These are phyloP conservation scores for Miniopterus natalensis DNA, from an alignment of 2,113 vertebrate genomes.

Conservation along the genomic window DNA sequence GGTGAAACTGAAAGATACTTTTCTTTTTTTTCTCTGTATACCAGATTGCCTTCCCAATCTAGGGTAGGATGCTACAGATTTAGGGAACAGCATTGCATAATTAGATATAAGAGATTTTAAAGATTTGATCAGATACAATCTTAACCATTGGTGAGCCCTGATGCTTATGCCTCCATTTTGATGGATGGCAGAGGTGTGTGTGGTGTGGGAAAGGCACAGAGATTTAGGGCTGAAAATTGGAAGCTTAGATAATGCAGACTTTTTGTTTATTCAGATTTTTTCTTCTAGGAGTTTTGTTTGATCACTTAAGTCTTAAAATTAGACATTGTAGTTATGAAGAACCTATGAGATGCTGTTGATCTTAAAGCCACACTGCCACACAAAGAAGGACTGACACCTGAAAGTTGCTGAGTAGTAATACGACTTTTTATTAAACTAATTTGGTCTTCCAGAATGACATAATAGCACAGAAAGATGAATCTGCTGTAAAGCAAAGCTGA, in stretches of 20 bases:
- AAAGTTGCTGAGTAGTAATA: neutral
- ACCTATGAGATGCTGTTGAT: constrained; percentile 15
- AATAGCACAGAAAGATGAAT: neutral
- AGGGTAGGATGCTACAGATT: constrained; percentile 40
- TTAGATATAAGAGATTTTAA: constrained; percentile 6
- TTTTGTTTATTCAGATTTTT: constrained; percentile 17
- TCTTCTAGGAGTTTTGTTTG: constrained; percentile 29
- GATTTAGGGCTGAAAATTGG: neutral
- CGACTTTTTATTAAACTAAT: constrained; percentile 27
- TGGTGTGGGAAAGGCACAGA: neutral
- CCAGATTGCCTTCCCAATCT: constrained; percentile 46
- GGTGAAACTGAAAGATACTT: constrained; percentile 19
- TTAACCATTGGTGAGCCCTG: neutral
- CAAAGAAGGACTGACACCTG: neutral
- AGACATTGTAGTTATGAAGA: neutral
- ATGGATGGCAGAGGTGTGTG: neutral
- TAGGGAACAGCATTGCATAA: constrained; percentile 42
- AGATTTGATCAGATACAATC: neutral
- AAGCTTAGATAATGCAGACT: constrained; percentile 15
- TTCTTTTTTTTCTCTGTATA: constrained; percentile 42
- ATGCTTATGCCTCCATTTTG: neutral
- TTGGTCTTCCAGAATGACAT: constrained; percentile 11
- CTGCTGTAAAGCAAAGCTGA: neutral
- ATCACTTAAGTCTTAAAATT: constrained; percentile 11
- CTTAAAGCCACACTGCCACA: neutral